Evolutionary conservation across 1,140 invertebrate species (phyloP), one percentile per base, ranked within the genome.

Genomic region (Leptonema lineaticorne): DNA sequence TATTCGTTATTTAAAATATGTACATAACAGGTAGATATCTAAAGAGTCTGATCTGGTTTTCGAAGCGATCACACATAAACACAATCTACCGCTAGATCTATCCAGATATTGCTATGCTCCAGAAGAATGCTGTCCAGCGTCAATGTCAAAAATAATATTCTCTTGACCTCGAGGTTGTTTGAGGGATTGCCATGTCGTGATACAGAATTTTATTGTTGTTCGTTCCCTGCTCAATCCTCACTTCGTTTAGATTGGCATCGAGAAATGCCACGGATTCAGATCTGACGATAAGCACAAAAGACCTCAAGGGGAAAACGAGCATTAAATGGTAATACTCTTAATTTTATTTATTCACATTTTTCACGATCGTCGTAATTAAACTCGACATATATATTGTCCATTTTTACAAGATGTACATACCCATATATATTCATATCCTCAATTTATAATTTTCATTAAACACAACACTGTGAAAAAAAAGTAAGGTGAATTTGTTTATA

Each of bases 101-200:
- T 41, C 18, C 14, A 29, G 62, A 64, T 24, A 64, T 64, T 46
- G 20, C 62, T 62, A 33, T 11, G 22, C 59, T 33, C 18, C 24
- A 26, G 30, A 62, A 45, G 62, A 64, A 64, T 64, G 62, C 46
- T 33, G 45, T 64, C 26, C 62, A 50, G 33, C 62, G 62, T 64
- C 45, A 64, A 46, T 64, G 62, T 64, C 62, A 64, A 50, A 50
- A 50, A 50, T 64, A 64, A 64, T 48, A 64, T 64, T 50, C 45
- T 26, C 45, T 64, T 64, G 62, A 50, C 41, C 45, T 30, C 45
- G 26, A 28, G 24, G 46, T 50, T 64, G 50, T 4, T 22, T 22
- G 62, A 64, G 20, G 62, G 62, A 64, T 64, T 30, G 45, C 62
- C 37, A 20, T 30, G 62, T 64, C 62, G 62, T 64, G 45, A 62